These are phyloP conservation scores for Orchesellides sinensis DNA, from an alignment of 2,888 invertebrate species.

Conservation along the genomic window DNA sequence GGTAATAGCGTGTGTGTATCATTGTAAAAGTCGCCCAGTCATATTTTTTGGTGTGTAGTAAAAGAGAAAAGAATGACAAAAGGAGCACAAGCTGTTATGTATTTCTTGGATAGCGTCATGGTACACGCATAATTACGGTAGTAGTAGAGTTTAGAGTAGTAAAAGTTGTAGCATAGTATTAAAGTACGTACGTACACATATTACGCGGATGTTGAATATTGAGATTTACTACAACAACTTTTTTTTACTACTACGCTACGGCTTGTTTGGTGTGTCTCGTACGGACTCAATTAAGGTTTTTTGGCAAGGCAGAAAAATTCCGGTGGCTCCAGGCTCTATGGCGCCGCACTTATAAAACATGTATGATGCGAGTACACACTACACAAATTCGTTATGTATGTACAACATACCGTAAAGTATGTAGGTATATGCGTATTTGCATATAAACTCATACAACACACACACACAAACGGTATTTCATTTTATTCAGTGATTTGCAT, in stretches of 20 bases:
- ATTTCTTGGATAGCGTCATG: no score
- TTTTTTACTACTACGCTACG: no score
- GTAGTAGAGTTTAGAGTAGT: constrained; percentile 31
- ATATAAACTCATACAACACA: no score
- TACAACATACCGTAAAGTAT: no score
- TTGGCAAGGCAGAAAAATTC: constrained; percentile 74
- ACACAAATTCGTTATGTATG: no score
- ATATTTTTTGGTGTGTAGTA: constrained; percentile 20
- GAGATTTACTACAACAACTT: constrained; percentile 38
- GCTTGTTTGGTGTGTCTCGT: constrained; percentile 50
- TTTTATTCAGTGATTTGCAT: constrained; percentile 33
- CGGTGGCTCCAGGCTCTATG: constrained; percentile 73
- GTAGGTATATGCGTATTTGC: no score
- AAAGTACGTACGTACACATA: constrained; percentile 21
- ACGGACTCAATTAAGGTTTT: constrained; percentile 73
- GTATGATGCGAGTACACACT: no score
- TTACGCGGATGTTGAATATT: constrained; percentile 45
- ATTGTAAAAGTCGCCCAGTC: constrained; percentile 31
- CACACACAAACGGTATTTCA: no score
- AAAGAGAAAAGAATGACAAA: constrained; percentile 42
- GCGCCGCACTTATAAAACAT: constrained; percentile 58
- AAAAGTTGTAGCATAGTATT: background rate
- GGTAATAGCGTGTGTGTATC: no score
- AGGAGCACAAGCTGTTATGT: no score
- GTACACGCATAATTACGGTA: constrained; percentile 27